Conservation (phyloP, 1,140 invertebrate species). For the Achatina immaculata region DNA sequence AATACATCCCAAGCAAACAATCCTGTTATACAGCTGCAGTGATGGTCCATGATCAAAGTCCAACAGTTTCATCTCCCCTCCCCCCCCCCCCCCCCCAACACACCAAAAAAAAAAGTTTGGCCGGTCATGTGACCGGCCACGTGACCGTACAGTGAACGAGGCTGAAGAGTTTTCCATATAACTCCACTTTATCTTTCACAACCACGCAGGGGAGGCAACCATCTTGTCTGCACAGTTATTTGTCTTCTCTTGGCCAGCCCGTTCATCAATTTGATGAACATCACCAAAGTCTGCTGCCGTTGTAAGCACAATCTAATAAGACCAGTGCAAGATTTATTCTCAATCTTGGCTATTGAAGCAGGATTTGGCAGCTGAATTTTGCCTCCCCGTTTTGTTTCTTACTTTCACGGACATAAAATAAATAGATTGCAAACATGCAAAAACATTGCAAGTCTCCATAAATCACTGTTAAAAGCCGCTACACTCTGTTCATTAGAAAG, state of each 20-base stretch:
- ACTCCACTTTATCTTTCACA: not conserved
- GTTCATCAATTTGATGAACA: not conserved
- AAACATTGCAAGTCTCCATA: slow-evolving; percentile 2
- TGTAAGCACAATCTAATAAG: not conserved
- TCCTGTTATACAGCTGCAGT: no score
- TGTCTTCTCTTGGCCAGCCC: not conserved
- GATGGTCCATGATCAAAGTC: no score
- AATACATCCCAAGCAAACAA: no score
- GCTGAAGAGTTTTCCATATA: not conserved
- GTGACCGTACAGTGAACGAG: no score
- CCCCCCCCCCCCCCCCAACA: no score
- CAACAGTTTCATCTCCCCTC: no score
- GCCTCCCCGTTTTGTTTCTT: not conserved
- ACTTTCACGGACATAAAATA: slow-evolving; percentile 8
- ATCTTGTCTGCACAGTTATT: not conserved
- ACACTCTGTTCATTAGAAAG: slow-evolving; percentile 23
- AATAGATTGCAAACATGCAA: slow-evolving; percentile 29
- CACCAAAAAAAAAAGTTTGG: no score
- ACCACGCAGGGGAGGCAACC: not conserved
- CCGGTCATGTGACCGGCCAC: no score
- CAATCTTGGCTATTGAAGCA: not conserved
- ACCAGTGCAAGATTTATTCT: slow-evolving; percentile 15
- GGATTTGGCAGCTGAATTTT: not conserved
- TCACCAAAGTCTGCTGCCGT: not conserved
- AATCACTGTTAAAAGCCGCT: slow-evolving; percentile 33